A percentile compares a stretch with the other conserved stretches of the same genome.
Evolutionary conservation across 2,888 invertebrate species (phyloP).

Genomic region (Acleris emargana): DNA sequence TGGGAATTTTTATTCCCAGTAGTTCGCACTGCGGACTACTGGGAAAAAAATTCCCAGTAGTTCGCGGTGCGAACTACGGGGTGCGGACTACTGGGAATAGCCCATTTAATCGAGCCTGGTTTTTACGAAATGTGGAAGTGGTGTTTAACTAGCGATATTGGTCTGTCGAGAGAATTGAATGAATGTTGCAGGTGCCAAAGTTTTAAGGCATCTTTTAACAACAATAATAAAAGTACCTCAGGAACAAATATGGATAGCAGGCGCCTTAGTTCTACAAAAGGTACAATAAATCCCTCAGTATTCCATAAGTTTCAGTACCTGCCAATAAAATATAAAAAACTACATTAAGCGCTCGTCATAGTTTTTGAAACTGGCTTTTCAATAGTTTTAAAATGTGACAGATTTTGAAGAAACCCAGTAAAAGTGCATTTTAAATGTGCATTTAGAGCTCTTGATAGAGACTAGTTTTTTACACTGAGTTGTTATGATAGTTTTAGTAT

Average conservation of each 20-base stretch:
- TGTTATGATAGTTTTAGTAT: slow-evolving; percentile 59
- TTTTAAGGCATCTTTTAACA: not conserved
- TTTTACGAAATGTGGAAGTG: slow-evolving; percentile 15
- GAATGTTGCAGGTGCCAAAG: not conserved
- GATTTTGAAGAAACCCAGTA: slow-evolving; percentile 24
- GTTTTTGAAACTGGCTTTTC: not conserved
- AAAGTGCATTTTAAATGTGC: slow-evolving; percentile 13
- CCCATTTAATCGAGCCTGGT: no score
- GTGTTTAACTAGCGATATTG: slow-evolving; percentile 10
- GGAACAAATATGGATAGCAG: not conserved
- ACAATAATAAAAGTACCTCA: not conserved
- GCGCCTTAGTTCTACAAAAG: slow-evolving; percentile 2
- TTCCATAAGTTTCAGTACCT: slow-evolving; percentile 29
- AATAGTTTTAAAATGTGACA: slow-evolving; percentile 24
- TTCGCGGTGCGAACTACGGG: no score
- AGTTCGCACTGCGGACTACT: no score
- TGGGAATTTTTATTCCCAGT: no score
- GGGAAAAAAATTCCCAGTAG: no score
- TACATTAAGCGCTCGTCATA: slow-evolving; percentile 2
- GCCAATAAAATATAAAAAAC: slow-evolving; percentile 12
- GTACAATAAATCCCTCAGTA: slow-evolving; percentile 13
- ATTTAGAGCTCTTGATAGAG: slow-evolving; percentile 23
- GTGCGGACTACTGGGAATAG: no score
- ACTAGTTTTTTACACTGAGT: slow-evolving; percentile 37
- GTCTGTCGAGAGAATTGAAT: not conserved